phyloP scores from a whole-genome alignment of 2,888 invertebrate species.

The Nephrocerus scutellatus region DNA sequence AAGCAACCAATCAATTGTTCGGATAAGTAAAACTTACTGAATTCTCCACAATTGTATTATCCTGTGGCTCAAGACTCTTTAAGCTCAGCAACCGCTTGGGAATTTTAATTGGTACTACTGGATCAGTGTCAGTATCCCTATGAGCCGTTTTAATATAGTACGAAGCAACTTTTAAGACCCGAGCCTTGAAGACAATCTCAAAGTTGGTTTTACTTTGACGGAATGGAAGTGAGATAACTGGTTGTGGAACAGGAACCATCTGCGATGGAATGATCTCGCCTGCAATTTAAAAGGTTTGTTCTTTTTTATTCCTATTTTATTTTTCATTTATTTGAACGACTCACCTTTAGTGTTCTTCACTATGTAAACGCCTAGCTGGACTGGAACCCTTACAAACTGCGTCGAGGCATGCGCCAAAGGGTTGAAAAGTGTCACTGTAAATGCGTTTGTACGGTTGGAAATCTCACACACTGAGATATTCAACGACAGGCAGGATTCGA shows the following conservation, averaged over 20 bases:
- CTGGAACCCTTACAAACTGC: constrained; percentile 59
- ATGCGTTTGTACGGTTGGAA: constrained; percentile 56
- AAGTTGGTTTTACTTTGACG: constrained; percentile 56
- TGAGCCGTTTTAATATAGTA: constrained; percentile 41
- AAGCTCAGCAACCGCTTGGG: neutral
- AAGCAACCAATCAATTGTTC: too few relatives aligned
- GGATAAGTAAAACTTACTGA: constrained; percentile 25
- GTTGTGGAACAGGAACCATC: constrained; percentile 54
- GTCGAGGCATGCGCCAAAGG: constrained; percentile 60
- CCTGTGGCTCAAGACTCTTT: constrained; percentile 3
- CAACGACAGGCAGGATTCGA: constrained; percentile 45
- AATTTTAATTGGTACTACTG: too few relatives aligned
- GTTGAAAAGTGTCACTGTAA: constrained; percentile 74
- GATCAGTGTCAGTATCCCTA: too few relatives aligned
- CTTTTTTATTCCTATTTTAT: too few relatives aligned
- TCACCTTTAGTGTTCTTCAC: constrained; percentile 57
- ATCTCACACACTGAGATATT: constrained; percentile 59
- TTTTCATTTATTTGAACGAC: too few relatives aligned
- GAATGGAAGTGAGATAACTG: constrained; percentile 55
- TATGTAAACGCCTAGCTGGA: constrained; percentile 49
- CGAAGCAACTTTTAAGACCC: constrained; percentile 52
- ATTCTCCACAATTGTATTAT: constrained; percentile 28
- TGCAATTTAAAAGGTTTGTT: constrained; percentile 12
- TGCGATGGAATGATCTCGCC: constrained; percentile 53
- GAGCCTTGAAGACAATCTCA: constrained; percentile 66